Evolutionary conservation across 2,797 vertebrate genomes (phyloP), one percentile per base, ranked within the genome.

Genomic region (Corythornis leucogaster): DNA sequence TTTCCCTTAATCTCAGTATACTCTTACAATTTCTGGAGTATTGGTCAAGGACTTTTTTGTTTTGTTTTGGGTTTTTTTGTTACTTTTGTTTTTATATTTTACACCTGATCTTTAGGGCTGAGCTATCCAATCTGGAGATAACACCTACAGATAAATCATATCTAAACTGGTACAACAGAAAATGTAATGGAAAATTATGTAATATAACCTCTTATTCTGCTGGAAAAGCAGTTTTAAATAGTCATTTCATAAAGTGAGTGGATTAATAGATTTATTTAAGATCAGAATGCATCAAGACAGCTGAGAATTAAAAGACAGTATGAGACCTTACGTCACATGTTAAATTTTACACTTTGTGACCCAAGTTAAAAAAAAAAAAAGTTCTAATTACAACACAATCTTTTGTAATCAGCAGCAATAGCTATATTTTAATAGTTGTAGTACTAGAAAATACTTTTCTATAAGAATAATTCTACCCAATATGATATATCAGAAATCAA

Each of bases 101-200:
- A 58, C 63, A 91, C 45, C 45, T 92, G 77, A 90, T 89, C 81
- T 85, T 61, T 64, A 61, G 24, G 58, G 10, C 62, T 93, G 58
- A 95, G 33, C 50, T n/a, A 68, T 85, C 51, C 80, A 71, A 91
- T 92, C 83, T 88, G 91, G 71, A 93, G 74, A 71, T 48, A 88
- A 84, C 55, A 15, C 62, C 69, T 66, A 76, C 85, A 84, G 57
- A 84, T 43, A 92, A 87, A 74, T 38, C 8, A 7, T 12, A 21
- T 81, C 42, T 81, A 88, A 85, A 80, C 8, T 40, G 53, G 57
- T 38, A 59, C 28, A 73, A 81, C 16, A 89, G 59, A 91, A 95
- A 88, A 88, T 2, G 0, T 38, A 63, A 74, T 33, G 42, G 26
- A 75, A 90, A 73, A 55, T 73, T 66, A 92, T 24, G 48, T 71